Percentiles rank a stretch among this genome's conserved stretches.
Conservation (phyloP, 2,888 invertebrate species). For the Conops quadrifasciatus region DNA sequence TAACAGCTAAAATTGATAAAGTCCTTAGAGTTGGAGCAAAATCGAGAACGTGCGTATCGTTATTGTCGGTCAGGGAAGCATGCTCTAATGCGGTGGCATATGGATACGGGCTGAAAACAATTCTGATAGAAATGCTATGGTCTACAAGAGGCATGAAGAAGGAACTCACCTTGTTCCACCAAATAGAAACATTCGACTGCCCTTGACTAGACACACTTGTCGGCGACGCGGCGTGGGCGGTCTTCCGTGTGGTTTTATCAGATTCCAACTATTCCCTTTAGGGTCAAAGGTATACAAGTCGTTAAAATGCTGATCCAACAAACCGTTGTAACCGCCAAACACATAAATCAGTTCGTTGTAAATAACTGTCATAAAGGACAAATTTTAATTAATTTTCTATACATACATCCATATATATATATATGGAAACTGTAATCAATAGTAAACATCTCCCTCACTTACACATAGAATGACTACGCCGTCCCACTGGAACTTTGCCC, state of each 20-base stretch:
- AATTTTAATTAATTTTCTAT: slow-evolving; percentile 37
- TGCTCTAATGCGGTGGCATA: slow-evolving; percentile 43
- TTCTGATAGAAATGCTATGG: background rate
- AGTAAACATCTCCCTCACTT: slow-evolving; percentile 59
- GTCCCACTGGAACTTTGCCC: slow-evolving; percentile 78
- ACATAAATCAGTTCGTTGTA: slow-evolving; percentile 81
- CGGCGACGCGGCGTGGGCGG: slow-evolving; percentile 74
- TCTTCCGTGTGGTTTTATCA: slow-evolving; percentile 69
- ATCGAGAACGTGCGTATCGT: slow-evolving; percentile 84
- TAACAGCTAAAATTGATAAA: slow-evolving; percentile 73
- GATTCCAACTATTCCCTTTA: slow-evolving; percentile 70
- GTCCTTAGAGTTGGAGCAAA: slow-evolving; percentile 80
- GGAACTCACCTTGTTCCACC: slow-evolving; percentile 83
- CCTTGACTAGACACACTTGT: slow-evolving; percentile 82
- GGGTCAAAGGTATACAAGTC: slow-evolving; percentile 82
- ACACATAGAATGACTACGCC: slow-evolving; percentile 93
- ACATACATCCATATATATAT: too few species aligned
- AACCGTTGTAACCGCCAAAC: slow-evolving; percentile 90
- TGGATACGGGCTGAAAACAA: slow-evolving; percentile 43
- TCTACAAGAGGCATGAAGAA: too few species aligned
- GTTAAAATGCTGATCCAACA: slow-evolving; percentile 79
- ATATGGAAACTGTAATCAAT: background rate
- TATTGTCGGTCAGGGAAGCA: slow-evolving; percentile 74
- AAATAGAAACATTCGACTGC: slow-evolving; percentile 81
- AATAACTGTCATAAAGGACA: slow-evolving; percentile 70